Evolutionary conservation across 2,888 invertebrate species (phyloP).

Genomic region (Drymonia ruficornis): DNA sequence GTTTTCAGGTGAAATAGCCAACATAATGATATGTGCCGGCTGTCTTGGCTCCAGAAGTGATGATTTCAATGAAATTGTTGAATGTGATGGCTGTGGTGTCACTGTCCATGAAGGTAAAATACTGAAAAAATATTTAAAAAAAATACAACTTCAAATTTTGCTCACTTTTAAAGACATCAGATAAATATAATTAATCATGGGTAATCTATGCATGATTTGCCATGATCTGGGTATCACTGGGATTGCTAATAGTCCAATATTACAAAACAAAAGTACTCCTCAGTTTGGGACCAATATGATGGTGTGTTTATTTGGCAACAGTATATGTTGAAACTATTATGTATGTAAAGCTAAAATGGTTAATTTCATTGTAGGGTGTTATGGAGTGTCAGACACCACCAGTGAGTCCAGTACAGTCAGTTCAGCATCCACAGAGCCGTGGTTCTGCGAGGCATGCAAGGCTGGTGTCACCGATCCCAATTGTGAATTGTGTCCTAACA

Average conservation of each 20-base stretch:
- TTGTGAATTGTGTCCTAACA: conserved; percentile 98
- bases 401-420: conserved; percentile 97
- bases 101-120: conserved; percentile 97
- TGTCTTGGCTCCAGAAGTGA: conserved; percentile 97
- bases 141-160: no score
- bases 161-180: no score
- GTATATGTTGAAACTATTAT: neutral
- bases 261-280: no score
- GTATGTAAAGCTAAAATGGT: neutral
- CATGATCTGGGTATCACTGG: neutral
- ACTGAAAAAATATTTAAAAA: no score
- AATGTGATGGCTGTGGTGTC: conserved; percentile 98
- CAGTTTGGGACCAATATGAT: no score
- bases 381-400: conserved; percentile 96
- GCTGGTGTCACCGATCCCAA: conserved; percentile 94
- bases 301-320: neutral
- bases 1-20: conserved; percentile 83
- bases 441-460: conserved; percentile 99
- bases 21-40: conserved; percentile 94
- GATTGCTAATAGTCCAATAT: no score
- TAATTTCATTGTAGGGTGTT: conserved; percentile 87
- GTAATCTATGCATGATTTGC: neutral
- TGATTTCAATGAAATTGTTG: conserved; percentile 97
- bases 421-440: conserved; percentile 97
- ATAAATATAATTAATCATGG: no score